Conservation (phyloP, 2,797 vertebrate genomes). For the Falco peregrinus region DNA sequence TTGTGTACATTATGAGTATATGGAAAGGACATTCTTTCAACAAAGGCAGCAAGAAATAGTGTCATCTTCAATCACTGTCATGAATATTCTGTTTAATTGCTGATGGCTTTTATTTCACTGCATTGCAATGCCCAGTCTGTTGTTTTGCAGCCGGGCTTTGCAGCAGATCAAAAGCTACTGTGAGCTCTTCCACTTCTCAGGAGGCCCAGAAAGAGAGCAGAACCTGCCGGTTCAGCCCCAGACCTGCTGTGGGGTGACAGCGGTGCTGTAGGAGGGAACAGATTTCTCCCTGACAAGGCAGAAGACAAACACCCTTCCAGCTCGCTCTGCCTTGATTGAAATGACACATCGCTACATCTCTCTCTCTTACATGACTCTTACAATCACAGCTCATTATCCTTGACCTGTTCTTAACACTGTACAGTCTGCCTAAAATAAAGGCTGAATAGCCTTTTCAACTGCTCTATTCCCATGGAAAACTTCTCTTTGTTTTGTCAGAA, state of each 20-base stretch:
- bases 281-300: not conserved
- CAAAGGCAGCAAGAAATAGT: slow-evolving; percentile 17
- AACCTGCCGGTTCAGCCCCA: not conserved
- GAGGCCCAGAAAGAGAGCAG: not conserved
- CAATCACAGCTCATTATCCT: slow-evolving; percentile 28
- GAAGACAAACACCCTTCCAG: slow-evolving; percentile 7
- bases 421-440: not conserved
- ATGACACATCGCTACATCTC: slow-evolving; percentile 12
- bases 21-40: slow-evolving; percentile 19
- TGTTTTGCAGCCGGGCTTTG: not conserved
- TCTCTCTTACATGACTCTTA: not conserved
- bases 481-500: not conserved
- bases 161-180: not conserved
- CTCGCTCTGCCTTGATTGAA: not conserved
- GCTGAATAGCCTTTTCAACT: not conserved
- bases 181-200: not conserved
- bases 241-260: rapidly evolving
- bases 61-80: slow-evolving; percentile 19
- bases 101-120: not conserved
- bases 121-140: not conserved
- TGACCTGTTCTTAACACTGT: slow-evolving; percentile 17
- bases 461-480: not conserved
- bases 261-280: not conserved
- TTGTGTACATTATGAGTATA: not conserved
- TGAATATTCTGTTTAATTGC: slow-evolving; percentile 32